Percentiles rank a stretch among this genome's conserved stretches.
Evolutionary conservation across 2,797 vertebrate genomes (phyloP).

Genomic region (Molossus alvarezi): DNA sequence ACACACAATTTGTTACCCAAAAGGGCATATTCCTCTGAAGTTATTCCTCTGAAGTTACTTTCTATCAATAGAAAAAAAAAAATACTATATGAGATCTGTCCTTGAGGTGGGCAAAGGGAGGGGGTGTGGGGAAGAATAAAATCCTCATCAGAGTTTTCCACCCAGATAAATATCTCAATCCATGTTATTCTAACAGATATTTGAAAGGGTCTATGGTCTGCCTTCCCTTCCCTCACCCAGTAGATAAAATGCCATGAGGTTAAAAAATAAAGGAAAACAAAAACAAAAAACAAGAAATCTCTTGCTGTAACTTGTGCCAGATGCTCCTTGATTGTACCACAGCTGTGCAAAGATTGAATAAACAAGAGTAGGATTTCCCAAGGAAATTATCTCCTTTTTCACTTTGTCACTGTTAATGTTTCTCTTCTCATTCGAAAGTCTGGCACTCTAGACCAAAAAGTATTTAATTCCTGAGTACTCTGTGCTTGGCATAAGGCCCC

Average conservation of each 20-base stretch:
- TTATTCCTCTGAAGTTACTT: not conserved
- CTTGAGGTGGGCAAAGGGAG: not conserved
- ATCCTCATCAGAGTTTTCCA: not conserved
- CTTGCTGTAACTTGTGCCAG: not conserved
- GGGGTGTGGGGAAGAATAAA: not conserved
- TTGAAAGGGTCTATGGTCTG: not conserved
- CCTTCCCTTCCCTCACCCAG: not conserved
- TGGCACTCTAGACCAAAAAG: not conserved
- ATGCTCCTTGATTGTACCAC: not conserved
- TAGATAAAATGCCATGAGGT: not conserved
- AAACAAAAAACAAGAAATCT: too few relatives aligned
- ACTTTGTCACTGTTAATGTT: not conserved
- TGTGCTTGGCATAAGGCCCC: not conserved
- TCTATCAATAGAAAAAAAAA: not conserved
- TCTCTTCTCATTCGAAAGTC: not conserved
- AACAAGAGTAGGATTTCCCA: not conserved
- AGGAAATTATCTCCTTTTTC: conserved; percentile 19
- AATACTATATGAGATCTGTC: not conserved
- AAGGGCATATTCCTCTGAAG: not conserved
- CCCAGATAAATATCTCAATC: not conserved
- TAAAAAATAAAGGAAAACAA: not conserved
- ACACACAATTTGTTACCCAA: not conserved
- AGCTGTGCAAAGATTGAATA: not conserved
- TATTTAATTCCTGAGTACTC: not conserved
- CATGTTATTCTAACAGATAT: not conserved